Evolutionary conservation across 2,797 vertebrate species (phyloP), one percentile per base, ranked within the genome.

Genomic region (Anguilla marmorata): DNA sequence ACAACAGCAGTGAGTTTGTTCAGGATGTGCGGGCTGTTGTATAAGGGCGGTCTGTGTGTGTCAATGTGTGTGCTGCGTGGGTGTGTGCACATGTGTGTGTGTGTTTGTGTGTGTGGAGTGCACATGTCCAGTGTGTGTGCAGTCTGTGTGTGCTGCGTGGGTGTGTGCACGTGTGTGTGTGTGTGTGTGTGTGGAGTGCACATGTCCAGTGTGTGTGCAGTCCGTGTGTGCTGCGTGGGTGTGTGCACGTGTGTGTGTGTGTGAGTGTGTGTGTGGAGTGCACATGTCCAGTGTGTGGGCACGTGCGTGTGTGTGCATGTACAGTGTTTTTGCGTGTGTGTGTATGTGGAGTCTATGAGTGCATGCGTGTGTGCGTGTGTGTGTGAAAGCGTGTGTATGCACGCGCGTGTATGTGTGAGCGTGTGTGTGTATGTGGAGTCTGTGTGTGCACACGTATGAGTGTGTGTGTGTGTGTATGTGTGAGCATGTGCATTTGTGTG

Each of bases 381-480:
- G 74, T 69, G 74, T 88, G 66, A 16, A 16, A 16, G 58, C 19
- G 19, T 16, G 12, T 54, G 41, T 33, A 1, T 33, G 1, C 1
- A 1, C 30, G 30, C n/a, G n/a, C n/a, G n/a, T n/a, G n/a, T 12
- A 12, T 48, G 52, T 16, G 60, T 19, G 60, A 48, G 63, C 30
- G 63, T 69, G 19, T 72, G 50, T 48, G 2, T 12, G 27, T 48
- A 27, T 16, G 37, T 72, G 69, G n/a, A n/a, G 0, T 63, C 93
- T 80, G 84, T 89, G 84, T 87, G 82, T 94, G 90, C 86, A 86
- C 91, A 91, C 91, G 90, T 89, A 86, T 90, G n/a, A n/a, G 89
- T 91, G 90, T 92, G 80, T 90, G 89, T 88, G 89, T 88, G 87
- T 93, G 91, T 92, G 91, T 92, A 91, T 85, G 85, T 88, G 89